phyloP scores from a whole-genome alignment of 1,140 invertebrate species.

The Pararge aegeria region DNA sequence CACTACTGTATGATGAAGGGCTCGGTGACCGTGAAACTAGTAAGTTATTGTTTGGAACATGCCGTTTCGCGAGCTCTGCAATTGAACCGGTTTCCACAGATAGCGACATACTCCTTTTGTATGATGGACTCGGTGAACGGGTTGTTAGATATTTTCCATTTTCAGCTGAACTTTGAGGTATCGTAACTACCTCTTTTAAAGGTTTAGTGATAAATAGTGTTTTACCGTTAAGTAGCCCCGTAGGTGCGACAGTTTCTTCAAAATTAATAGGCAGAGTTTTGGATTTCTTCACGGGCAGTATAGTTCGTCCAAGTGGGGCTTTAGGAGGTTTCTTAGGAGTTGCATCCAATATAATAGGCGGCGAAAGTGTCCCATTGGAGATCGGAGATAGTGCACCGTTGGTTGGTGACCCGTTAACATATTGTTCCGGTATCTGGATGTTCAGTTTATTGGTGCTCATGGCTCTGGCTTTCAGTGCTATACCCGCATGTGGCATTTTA shows the following conservation, averaged over 20 bases:
- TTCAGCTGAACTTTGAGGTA: constrained; percentile 50
- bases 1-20: constrained; percentile 65
- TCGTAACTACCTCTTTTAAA: constrained; percentile 69
- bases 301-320: constrained; percentile 51
- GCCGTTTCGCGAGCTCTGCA: constrained; percentile 67
- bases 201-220: constrained; percentile 69
- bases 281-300: constrained; percentile 72
- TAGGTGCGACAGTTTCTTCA: constrained; percentile 54
- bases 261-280: constrained; percentile 73
- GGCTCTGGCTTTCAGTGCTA: constrained; percentile 32
- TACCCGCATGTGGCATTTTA: constrained; percentile 54
- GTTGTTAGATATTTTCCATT: constrained; percentile 52
- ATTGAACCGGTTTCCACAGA: constrained; percentile 76
- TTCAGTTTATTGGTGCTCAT: constrained; percentile 43
- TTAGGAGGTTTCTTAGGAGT: constrained; percentile 66
- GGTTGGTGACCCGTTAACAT: constrained; percentile 37
- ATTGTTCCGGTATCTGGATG: constrained; percentile 56
- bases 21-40: constrained; percentile 71
- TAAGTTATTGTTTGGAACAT: constrained; percentile 48
- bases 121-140: constrained; percentile 69
- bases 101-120: constrained; percentile 61
- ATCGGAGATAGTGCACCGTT: constrained; percentile 51
- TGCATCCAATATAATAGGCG: constrained; percentile 57
- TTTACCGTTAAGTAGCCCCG: constrained; percentile 56
- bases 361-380: constrained; percentile 57